Conservation (phyloP, 1,140 invertebrate species). For the Belonocnema kinseyi region DNA sequence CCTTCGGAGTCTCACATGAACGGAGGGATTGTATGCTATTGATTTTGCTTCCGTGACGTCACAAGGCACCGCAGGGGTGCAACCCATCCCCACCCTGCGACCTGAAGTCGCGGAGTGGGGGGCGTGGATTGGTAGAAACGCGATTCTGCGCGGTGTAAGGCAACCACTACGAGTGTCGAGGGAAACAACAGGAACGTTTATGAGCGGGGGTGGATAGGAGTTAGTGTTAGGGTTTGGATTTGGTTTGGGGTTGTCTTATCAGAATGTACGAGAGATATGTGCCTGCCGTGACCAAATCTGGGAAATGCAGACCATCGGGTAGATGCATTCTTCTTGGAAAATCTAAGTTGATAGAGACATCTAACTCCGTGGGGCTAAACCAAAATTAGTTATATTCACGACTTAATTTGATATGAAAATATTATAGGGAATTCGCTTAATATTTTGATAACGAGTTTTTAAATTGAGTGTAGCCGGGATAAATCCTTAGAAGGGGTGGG, state of each 20-base stretch:
- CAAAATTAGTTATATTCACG: too few species aligned
- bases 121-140: constrained; percentile 64
- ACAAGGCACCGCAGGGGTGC: constrained; percentile 51
- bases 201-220: constrained; percentile 42
- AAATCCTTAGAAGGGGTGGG: too few species aligned
- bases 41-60: constrained; percentile 71
- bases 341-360: too few species aligned
- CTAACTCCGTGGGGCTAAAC: too few species aligned
- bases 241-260: constrained; percentile 24
- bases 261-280: neutral
- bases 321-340: too few species aligned
- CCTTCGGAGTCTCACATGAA: constrained; percentile 52
- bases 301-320: too few species aligned
- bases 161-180: constrained; percentile 36
- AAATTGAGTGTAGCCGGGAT: neutral
- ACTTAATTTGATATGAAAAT: neutral
- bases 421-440: neutral
- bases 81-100: constrained; percentile 50
- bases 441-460: constrained; percentile 6
- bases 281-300: neutral
- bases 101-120: constrained; percentile 49
- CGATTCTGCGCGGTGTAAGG: constrained; percentile 57
- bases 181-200: constrained; percentile 39
- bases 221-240: neutral
- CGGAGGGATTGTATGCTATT: constrained; percentile 64